Percentiles rank a stretch among this genome's conserved stretches.
These are phyloP conservation scores for Ctenomys sociabilis DNA, from an alignment of 2,113 vertebrate species.

Conservation along the genomic window DNA sequence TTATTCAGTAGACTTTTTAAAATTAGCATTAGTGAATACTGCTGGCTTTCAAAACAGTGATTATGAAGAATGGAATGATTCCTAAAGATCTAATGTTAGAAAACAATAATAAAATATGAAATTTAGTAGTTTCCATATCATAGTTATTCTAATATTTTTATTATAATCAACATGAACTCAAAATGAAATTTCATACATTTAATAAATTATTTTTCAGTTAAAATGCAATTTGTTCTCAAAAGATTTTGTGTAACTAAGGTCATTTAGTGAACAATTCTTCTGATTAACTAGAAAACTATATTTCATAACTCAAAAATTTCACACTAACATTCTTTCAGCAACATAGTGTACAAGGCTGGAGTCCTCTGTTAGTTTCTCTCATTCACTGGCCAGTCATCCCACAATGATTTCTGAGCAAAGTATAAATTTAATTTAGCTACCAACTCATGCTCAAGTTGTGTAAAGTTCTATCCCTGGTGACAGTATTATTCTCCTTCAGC, in stretches of 20 bases:
- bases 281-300: too few species aligned
- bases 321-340: background rate
- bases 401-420: background rate
- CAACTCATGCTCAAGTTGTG: background rate
- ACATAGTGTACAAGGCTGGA: background rate
- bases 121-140: background rate
- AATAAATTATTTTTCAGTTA: background rate
- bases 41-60: constrained; percentile 18
- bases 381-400: background rate
- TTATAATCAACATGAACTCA: background rate
- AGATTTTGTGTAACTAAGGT: background rate
- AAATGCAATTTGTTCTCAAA: background rate
- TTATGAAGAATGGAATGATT: constrained; percentile 25
- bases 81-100: constrained; percentile 19
- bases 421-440: background rate
- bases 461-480: background rate
- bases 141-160: constrained; percentile 7
- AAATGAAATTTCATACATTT: background rate
- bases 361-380: background rate
- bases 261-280: constrained; percentile 12
- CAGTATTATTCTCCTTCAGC: background rate
- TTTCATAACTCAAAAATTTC: background rate
- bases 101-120: constrained; percentile 24
- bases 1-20: constrained; percentile 8
- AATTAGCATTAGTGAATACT: constrained; percentile 43